Base-by-base conservation (phyloP, 2,888 invertebrate genomes). In the Acanthopleura granulata region DNA sequence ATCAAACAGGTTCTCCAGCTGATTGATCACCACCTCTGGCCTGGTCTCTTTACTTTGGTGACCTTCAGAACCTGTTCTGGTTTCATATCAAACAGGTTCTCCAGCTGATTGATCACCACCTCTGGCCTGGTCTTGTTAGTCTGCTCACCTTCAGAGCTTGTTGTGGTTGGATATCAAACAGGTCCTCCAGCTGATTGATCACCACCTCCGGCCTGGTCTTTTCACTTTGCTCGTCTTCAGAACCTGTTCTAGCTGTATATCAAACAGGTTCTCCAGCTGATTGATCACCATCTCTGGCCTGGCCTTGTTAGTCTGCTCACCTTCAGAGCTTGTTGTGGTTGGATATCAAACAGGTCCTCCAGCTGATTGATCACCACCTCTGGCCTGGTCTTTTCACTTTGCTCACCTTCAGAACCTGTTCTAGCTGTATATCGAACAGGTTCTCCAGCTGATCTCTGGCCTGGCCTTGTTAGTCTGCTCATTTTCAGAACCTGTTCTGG, bases 151-250 rank as follows among this genome's bases (percentile, higher is more conserved):
- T 94, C 75, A 98, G 88, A 14, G 97, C 93, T 72, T 93, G 93
- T 0, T 93, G 90, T 0, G 94, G 92, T 0, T 95, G 93, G 79
- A 98, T 95, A 81, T 94, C 94, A 91, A 99, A 98, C 22, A 98
- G 90, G 0, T 93, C 93, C 75, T 94, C 91, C 78, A 99, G 89
- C 88, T 99, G 98, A 62, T 93, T 91, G 80, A 93, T 93, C 0
- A 97, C 96, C 84, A 93, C 93, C 0, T 96, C 95, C 4, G 98
- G 96, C 88, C 97, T 92, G 0, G 98, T 97, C 90, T 40, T 40
- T 40, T 40, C 9, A 40, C 3, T 40, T 40, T n/a, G 57, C 57
- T 27, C 91, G 95, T 95, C 91, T 94, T 94, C 75, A 98, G 87
- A 14, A 97, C 93, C 72, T 93, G 93, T 0, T 93, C 90, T 0